Conservation (phyloP, 2,888 invertebrate genomes). For the Xanthorhoe designata region DNA sequence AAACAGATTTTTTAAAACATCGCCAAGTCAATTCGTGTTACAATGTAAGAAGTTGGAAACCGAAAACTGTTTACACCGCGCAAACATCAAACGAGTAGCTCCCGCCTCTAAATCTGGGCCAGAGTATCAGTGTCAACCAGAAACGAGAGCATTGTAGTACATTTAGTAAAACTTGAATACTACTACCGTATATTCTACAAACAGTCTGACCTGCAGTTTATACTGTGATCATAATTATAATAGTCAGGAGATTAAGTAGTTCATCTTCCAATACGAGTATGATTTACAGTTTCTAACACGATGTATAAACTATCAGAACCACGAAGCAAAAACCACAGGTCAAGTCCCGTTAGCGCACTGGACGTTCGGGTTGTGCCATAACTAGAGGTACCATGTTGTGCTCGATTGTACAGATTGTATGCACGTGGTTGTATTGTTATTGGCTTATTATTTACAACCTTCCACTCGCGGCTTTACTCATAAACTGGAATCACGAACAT, state of each 20-base stretch:
- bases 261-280: constrained; percentile 11
- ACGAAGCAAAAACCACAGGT: constrained; percentile 51
- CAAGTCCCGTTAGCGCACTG: constrained; percentile 58
- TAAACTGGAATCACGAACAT: neutral
- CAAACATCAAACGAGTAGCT: neutral
- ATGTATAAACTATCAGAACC: constrained; percentile 39
- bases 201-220: neutral
- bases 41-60: neutral
- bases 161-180: constrained; percentile 1
- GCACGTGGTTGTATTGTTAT: constrained; percentile 14
- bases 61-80: neutral
- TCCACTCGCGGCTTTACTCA: neutral
- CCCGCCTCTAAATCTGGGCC: neutral
- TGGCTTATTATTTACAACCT: neutral
- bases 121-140: constrained; percentile 17
- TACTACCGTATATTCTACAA: neutral
- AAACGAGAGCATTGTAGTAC: neutral
- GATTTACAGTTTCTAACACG: constrained; percentile 40
- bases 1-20: neutral
- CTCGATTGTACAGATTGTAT: constrained; percentile 7
- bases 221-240: neutral
- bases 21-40: neutral
- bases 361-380: constrained; percentile 41
- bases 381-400: constrained; percentile 28
- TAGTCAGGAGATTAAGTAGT: constrained; percentile 1